phyloP scores from a whole-genome alignment of 2,888 invertebrate genomes.

The Drosophila conformis region DNA sequence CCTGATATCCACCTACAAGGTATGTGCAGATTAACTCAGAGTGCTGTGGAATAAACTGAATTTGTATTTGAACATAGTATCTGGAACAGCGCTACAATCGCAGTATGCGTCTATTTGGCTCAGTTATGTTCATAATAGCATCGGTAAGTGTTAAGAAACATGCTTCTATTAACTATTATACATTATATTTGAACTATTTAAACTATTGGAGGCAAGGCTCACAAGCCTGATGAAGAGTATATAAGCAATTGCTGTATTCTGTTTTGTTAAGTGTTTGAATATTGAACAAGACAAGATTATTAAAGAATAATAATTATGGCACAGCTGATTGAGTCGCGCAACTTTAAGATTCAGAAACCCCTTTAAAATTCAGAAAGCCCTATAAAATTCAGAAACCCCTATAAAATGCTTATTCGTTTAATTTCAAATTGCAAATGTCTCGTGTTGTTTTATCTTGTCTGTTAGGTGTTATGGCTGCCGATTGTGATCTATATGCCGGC shows the following conservation, averaged over 20 bases:
- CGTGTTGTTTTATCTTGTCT: background rate
- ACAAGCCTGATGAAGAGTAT: background rate
- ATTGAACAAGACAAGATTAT: background rate
- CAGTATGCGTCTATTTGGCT: slow-evolving; percentile 88
- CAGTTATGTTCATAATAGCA: slow-evolving; percentile 88
- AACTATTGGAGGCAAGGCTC: background rate
- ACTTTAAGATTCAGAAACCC: background rate
- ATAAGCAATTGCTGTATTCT: background rate
- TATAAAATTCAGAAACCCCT: background rate
- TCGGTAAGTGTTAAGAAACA: slow-evolving; percentile 86
- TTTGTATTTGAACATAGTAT: slow-evolving; percentile 85
- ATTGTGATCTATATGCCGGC: slow-evolving; percentile 91
- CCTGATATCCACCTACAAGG: slow-evolving; percentile 91
- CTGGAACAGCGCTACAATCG: slow-evolving; percentile 89
- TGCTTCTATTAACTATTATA: background rate
- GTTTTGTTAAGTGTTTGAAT: background rate
- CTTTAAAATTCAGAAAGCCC: too few species aligned
- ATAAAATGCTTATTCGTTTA: background rate
- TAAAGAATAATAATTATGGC: background rate
- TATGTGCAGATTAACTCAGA: slow-evolving; percentile 68
- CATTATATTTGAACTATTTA: background rate
- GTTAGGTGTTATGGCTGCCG: slow-evolving; percentile 89
- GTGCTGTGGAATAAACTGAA: background rate
- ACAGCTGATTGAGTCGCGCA: background rate
- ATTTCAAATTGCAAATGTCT: background rate